A percentile compares a stretch with the other conserved stretches of the same genome.
These are phyloP conservation scores for Perizoma flavofasciatum DNA, from an alignment of 2,888 invertebrate genomes.

Conservation along the genomic window DNA sequence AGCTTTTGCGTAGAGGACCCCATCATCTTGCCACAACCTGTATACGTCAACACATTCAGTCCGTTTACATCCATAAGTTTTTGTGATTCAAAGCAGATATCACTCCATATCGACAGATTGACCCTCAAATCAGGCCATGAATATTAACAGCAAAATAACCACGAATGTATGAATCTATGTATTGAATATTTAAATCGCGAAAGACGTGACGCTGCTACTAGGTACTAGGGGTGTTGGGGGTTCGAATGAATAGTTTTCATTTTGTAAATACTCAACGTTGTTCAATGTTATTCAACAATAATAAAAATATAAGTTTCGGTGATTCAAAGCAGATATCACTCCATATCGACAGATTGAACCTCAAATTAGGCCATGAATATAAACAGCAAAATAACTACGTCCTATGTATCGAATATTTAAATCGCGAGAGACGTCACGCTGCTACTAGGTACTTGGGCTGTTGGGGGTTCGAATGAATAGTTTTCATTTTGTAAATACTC, in stretches of 20 bases:
- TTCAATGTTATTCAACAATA: no score
- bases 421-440: conserved; percentile 63
- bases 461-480: conserved; percentile 51
- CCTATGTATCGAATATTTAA: conserved; percentile 69
- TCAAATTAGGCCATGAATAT: conserved; percentile 32
- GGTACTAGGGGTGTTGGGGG: conserved; percentile 53
- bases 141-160: conserved; percentile 50
- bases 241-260: conserved; percentile 42
- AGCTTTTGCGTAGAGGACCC: no score
- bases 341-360: conserved; percentile 32
- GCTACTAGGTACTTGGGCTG: conserved; percentile 49
- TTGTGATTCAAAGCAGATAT: conserved; percentile 8
- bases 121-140: conserved; percentile 30
- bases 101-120: conserved; percentile 28
- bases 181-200: conserved; percentile 65
- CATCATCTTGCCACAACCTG: no score
- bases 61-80: not conserved
- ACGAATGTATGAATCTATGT: conserved; percentile 71
- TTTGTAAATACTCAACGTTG: conserved; percentile 9
- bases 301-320: not conserved
- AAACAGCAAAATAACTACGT: conserved; percentile 53
- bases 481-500: conserved; percentile 18
- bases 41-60: no score
- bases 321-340: conserved; percentile 3
- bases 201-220: conserved; percentile 58